Percentiles rank a stretch among this genome's conserved stretches.
Conservation (phyloP, 2,113 vertebrate species). For the Catharus minimus region DNA sequence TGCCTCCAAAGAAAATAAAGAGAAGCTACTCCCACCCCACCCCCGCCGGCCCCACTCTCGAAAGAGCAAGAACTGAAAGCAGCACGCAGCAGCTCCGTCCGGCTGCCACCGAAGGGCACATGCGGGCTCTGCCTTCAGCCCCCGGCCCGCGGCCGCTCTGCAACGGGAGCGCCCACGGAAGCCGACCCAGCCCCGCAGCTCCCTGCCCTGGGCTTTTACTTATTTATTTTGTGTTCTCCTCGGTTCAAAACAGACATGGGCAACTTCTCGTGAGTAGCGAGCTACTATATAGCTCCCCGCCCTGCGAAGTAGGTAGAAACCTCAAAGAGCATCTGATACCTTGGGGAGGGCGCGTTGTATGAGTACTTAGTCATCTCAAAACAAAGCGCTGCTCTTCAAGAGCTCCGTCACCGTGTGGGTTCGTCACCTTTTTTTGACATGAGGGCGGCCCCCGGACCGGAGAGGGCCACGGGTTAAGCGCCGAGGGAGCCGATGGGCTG, state of each 20-base stretch:
- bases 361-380: not conserved
- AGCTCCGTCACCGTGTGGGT: not conserved
- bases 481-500: not conserved
- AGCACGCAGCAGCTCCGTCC: not conserved
- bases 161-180: not conserved
- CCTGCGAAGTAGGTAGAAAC: not conserved
- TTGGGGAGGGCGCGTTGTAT: not conserved
- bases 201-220: not conserved
- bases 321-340: not conserved
- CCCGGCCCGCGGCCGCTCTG: not conserved
- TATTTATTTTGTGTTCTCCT: not conserved
- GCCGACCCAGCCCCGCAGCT: not conserved
- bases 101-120: not conserved
- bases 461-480: not conserved
- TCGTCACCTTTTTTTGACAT: not conserved
- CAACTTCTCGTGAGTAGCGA: not conserved
- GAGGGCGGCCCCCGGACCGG: not conserved
- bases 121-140: not conserved
- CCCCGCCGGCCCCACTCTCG: not conserved
- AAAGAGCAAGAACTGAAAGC: not conserved
- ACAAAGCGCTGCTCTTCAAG: not conserved
- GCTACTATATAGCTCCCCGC: not conserved
- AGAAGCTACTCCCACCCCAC: not conserved
- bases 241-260: not conserved
- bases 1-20: not conserved